Percentiles rank a stretch among this genome's conserved stretches.
Conservation (phyloP, 2,888 invertebrate species). For the Quadriops clusia region DNA sequence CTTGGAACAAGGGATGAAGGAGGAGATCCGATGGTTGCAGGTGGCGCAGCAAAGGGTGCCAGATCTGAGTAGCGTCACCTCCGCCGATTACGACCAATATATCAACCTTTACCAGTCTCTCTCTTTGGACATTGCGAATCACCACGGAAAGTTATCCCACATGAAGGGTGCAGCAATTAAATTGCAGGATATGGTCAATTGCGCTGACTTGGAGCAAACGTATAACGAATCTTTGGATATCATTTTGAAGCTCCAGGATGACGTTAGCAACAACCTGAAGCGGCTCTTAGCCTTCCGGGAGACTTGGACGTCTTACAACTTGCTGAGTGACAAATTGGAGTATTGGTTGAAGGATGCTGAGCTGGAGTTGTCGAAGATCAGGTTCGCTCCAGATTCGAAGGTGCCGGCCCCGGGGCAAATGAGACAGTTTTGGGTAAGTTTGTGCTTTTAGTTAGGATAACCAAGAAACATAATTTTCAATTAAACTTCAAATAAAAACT, state of each 20-base stretch:
- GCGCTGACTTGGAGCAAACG: constrained; percentile 61
- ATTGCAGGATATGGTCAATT: constrained; percentile 61
- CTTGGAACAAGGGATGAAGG: constrained; percentile 69
- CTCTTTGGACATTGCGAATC: constrained; percentile 66
- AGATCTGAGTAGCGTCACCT: constrained; percentile 66
- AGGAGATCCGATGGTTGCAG: constrained; percentile 72
- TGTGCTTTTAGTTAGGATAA: constrained; percentile 1
- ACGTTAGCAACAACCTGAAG: constrained; percentile 60
- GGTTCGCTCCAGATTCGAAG: constrained; percentile 48
- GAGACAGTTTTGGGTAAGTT: constrained; percentile 65
- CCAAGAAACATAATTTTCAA: background rate
- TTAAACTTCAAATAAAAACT: background rate
- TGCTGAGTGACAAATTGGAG: constrained; percentile 60
- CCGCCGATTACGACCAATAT: constrained; percentile 74
- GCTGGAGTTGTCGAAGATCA: constrained; percentile 53
- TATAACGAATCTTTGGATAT: constrained; percentile 62
- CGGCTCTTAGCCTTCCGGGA: constrained; percentile 65
- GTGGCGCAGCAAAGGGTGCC: constrained; percentile 77
- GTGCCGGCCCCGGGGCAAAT: constrained; percentile 57
- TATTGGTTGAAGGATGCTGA: constrained; percentile 66
- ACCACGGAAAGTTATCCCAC: constrained; percentile 66
- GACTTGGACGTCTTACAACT: constrained; percentile 64
- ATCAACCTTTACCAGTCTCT: constrained; percentile 72
- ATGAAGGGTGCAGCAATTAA: constrained; percentile 60
- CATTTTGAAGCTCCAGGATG: constrained; percentile 60